phyloP scores from a whole-genome alignment of 2,113 vertebrate genomes.

The Phocoena sinus region DNA sequence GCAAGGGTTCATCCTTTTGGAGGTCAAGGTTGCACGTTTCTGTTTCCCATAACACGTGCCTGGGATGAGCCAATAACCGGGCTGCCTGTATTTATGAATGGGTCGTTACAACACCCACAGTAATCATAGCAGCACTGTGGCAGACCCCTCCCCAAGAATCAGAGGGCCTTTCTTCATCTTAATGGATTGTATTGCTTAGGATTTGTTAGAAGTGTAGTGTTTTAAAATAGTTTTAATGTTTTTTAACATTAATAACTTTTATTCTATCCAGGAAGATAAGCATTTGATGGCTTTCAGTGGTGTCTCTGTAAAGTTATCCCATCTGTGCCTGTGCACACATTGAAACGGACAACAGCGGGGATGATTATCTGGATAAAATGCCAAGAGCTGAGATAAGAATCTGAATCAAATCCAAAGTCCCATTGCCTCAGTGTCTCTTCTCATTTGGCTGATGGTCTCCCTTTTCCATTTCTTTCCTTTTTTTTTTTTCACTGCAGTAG shows the following conservation, averaged over 20 bases:
- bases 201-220: background rate
- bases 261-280: background rate
- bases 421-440: background rate
- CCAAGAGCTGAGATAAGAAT: conserved; percentile 32
- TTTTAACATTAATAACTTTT: background rate
- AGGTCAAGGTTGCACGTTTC: background rate
- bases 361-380: background rate
- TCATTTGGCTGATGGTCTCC: background rate
- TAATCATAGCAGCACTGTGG: background rate
- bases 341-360: background rate
- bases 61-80: background rate
- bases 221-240: background rate
- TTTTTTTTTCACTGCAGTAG: background rate
- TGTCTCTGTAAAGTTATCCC: background rate
- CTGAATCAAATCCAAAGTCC: background rate
- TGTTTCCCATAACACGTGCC: background rate
- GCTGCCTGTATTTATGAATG: background rate
- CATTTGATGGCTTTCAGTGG: background rate
- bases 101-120: background rate
- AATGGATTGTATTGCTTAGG: background rate
- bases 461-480: background rate
- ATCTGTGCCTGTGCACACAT: background rate
- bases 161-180: background rate
- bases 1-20: background rate
- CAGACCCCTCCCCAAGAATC: background rate